Evolutionary conservation across 2,888 invertebrate species (phyloP).

Genomic region (Leptinotarsa juncta): DNA sequence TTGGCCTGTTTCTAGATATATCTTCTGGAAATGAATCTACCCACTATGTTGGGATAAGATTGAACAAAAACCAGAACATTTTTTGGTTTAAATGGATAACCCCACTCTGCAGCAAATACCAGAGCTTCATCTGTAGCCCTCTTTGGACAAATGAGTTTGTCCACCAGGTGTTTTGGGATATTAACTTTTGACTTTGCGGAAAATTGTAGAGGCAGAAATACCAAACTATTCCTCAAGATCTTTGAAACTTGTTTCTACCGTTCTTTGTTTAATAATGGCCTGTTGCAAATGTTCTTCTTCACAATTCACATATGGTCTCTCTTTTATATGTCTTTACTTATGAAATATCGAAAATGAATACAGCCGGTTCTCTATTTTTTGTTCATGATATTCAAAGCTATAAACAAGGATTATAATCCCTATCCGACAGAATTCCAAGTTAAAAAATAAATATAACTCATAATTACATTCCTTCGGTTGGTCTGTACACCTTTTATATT

Average conservation of each 20-base stretch:
- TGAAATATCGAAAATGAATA: slow-evolving; percentile 5
- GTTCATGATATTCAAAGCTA: background rate
- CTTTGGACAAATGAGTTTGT: slow-evolving; percentile 23
- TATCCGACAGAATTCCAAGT: background rate
- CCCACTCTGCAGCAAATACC: slow-evolving; percentile 22
- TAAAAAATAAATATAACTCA: background rate
- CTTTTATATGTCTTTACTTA: background rate
- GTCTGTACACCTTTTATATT: background rate
- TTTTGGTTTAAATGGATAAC: slow-evolving; percentile 20
- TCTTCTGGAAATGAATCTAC: background rate
- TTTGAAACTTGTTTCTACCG: background rate
- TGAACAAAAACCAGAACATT: slow-evolving; percentile 20
- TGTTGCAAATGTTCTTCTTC: background rate
- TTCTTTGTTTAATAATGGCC: background rate
- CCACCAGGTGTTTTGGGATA: slow-evolving; percentile 13
- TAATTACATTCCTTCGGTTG: background rate
- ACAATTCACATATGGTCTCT: background rate
- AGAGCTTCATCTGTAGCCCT: slow-evolving; percentile 15
- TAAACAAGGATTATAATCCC: slow-evolving; percentile 3
- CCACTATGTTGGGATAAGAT: slow-evolving; percentile 12
- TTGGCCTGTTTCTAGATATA: too few relatives aligned
- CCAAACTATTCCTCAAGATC: slow-evolving; percentile 7
- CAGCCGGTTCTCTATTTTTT: background rate
- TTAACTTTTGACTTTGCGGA: background rate
- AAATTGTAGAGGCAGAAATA: slow-evolving; percentile 18